Evolutionary conservation across 2,113 vertebrate genomes (phyloP).

Genomic region (Muscicapa adusta): DNA sequence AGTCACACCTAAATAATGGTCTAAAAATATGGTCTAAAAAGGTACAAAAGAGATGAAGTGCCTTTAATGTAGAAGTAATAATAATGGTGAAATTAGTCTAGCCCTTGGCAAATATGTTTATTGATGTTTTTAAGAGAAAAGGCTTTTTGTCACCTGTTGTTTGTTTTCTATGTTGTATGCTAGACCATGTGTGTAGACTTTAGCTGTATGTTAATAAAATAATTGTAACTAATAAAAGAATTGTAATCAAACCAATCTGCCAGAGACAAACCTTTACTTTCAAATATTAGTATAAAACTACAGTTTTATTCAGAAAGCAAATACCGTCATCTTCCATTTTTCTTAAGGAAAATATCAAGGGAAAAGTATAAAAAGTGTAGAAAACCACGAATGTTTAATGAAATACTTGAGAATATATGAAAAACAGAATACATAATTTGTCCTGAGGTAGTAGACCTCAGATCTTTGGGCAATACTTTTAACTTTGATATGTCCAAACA

Average conservation of each 20-base stretch:
- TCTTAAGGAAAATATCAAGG: neutral
- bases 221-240: neutral
- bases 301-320: neutral
- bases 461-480: neutral
- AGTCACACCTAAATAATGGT: neutral
- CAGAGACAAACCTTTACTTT: neutral
- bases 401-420: neutral
- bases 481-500: conserved; percentile 18
- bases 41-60: neutral
- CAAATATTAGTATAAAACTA: neutral
- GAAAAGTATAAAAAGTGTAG: neutral
- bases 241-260: neutral
- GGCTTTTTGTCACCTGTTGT: neutral
- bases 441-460: neutral
- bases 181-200: neutral
- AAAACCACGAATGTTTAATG: conserved; percentile 4
- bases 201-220: neutral
- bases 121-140: neutral
- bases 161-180: neutral
- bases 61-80: neutral
- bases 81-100: neutral
- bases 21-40: neutral
- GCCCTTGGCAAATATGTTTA: neutral
- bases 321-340: neutral
- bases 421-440: conserved; percentile 19